These are phyloP conservation scores for Adelognathus sp. DNA, from an alignment of 2,888 invertebrate genomes.

Conservation along the genomic window DNA sequence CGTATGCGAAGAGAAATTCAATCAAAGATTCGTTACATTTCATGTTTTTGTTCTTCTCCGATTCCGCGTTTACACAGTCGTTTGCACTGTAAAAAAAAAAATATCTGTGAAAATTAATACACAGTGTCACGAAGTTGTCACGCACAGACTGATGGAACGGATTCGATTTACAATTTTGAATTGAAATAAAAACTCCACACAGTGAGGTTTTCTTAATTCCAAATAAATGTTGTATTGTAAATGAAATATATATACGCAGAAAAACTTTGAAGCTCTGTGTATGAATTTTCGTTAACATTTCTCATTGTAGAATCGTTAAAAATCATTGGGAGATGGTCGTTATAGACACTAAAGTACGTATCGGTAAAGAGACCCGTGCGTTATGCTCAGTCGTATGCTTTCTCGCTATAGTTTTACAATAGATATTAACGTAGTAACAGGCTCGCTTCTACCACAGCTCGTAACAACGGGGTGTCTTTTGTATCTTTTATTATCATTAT, in stretches of 20 bases:
- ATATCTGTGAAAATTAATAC: no score
- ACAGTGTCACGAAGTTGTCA: no score
- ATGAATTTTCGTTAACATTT: no score
- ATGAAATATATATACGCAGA: no score
- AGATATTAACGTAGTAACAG: slow-evolving; percentile 39
- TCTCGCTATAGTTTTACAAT: slow-evolving; percentile 36
- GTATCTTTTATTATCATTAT: background rate
- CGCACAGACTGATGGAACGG: no score
- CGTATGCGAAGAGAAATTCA: background rate
- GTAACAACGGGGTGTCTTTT: background rate
- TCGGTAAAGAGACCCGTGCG: slow-evolving; percentile 40
- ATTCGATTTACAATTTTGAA: no score
- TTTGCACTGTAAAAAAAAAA: no score
- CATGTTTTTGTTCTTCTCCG: slow-evolving; percentile 1
- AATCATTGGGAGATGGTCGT: background rate
- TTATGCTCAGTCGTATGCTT: slow-evolving; percentile 49
- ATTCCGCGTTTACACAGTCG: slow-evolving; percentile 16
- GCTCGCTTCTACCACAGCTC: background rate
- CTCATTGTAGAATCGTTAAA: no score
- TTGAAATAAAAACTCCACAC: no score
- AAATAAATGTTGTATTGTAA: no score
- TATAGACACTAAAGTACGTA: background rate
- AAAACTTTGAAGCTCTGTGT: no score
- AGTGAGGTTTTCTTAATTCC: no score
- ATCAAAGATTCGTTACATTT: background rate